Conservation (phyloP, 2,888 invertebrate genomes). For the Eledone cirrhosa region DNA sequence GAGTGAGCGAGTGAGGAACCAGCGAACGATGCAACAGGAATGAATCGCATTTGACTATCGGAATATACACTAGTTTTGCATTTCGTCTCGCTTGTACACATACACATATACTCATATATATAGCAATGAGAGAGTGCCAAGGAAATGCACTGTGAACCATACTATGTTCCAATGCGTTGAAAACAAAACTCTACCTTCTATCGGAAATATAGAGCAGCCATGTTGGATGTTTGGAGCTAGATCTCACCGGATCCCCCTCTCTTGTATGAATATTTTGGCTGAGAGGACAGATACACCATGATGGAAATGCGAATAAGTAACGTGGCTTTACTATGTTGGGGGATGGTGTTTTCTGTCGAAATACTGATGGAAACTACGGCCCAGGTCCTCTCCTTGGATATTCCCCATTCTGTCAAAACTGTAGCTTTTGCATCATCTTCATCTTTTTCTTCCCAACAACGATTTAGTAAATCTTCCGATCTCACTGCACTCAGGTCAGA, state of each 20-base stretch:
- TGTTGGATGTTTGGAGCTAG: slow-evolving; percentile 22
- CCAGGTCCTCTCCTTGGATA: slow-evolving; percentile 20
- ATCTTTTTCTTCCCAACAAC: slow-evolving; percentile 15
- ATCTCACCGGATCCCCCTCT: slow-evolving; percentile 18
- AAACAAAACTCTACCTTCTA: slow-evolving; percentile 25
- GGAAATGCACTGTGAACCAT: slow-evolving; percentile 14
- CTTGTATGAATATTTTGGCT: slow-evolving; percentile 10
- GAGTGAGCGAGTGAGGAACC: too few species aligned
- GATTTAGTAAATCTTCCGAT: slow-evolving; percentile 25
- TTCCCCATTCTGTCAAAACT: not conserved
- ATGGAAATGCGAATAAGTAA: slow-evolving; percentile 20
- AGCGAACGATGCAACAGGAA: too few species aligned
- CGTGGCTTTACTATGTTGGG: slow-evolving; percentile 12
- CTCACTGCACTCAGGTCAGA: not conserved
- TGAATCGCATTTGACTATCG: too few species aligned
- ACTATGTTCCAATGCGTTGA: slow-evolving; percentile 22
- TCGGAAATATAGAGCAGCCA: slow-evolving; percentile 27
- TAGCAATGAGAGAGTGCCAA: not conserved
- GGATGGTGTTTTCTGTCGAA: slow-evolving; percentile 20
- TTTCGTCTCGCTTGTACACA: too few species aligned
- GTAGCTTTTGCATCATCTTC: not conserved
- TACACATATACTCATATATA: not conserved
- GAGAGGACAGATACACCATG: slow-evolving; percentile 21
- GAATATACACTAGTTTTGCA: too few species aligned
- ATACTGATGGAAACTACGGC: slow-evolving; percentile 16